Percentiles rank a stretch among this genome's conserved stretches.
Evolutionary conservation across 2,797 vertebrate species (phyloP).

Genomic region (Sciurus vulgaris): DNA sequence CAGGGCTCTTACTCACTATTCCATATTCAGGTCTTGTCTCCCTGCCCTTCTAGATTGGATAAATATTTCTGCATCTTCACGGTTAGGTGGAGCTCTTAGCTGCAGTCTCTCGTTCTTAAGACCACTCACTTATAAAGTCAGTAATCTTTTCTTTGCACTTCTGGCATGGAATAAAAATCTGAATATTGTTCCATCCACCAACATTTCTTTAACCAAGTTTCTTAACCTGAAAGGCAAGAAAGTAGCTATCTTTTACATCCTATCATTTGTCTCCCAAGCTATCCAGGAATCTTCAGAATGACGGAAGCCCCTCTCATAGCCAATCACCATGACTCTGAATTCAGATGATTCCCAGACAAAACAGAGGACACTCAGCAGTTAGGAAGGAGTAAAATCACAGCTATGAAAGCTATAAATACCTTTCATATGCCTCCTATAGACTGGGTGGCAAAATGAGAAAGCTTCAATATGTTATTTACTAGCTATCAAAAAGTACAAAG

Average conservation of each 20-base stretch:
- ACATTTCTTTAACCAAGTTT: constrained; percentile 32
- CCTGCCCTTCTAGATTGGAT: not conserved
- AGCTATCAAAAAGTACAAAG: constrained; percentile 50
- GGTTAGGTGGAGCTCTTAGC: not conserved
- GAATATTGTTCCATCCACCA: not conserved
- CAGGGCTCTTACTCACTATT: not conserved
- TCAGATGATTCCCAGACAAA: not conserved
- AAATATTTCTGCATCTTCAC: constrained; percentile 22
- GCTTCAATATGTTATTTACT: constrained; percentile 46
- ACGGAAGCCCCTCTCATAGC: constrained; percentile 70
- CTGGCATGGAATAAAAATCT: constrained; percentile 15
- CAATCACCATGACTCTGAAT: constrained; percentile 59
- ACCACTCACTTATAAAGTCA: not conserved
- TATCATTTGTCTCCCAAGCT: constrained; percentile 71
- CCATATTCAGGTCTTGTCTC: not conserved
- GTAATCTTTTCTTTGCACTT: not conserved
- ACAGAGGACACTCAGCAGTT: not conserved
- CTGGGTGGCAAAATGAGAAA: constrained; percentile 30
- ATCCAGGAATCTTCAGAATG: constrained; percentile 70
- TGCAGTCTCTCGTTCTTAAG: not conserved
- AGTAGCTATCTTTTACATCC: constrained; percentile 10
- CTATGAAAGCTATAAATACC: constrained; percentile 18
- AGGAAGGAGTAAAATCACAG: constrained; percentile 39
- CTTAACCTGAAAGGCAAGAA: constrained; percentile 12
- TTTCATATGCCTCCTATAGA: constrained; percentile 36